Percentiles rank a stretch among this genome's conserved stretches.
Conservation (phyloP, 2,113 vertebrate species). For the Forbesichthys agassizii region DNA sequence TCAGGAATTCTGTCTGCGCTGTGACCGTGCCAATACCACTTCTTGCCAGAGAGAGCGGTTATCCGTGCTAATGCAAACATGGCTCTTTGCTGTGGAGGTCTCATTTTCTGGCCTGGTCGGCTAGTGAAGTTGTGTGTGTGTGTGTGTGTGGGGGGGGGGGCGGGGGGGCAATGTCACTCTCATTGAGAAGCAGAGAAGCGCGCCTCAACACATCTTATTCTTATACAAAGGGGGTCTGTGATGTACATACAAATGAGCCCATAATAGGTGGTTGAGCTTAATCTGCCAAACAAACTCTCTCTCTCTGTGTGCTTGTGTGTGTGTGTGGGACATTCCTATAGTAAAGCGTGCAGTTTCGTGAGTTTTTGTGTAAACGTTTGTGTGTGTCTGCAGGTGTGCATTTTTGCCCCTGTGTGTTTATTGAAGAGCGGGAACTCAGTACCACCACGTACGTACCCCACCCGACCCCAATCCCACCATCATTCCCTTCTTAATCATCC, state of each 20-base stretch:
- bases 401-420: not conserved
- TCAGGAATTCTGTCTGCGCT: constrained; percentile 10
- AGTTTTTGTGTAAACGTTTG: constrained; percentile 14
- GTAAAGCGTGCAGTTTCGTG: not conserved
- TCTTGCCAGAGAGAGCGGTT: constrained; percentile 15
- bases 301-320: constrained; percentile 11
- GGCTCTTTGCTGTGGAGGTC: constrained; percentile 38
- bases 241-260: constrained; percentile 74
- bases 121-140: constrained; percentile 1
- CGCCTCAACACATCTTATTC: constrained; percentile 64
- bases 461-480: not conserved
- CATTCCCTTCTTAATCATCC: not conserved
- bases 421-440: constrained; percentile 28
- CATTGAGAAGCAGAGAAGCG: constrained; percentile 52
- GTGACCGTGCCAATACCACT: constrained; percentile 15
- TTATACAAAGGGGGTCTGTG: constrained; percentile 62
- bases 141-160: constrained; percentile 2
- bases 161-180: constrained; percentile 48
- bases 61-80: constrained; percentile 37
- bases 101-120: constrained; percentile 37
- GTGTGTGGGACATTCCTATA: not conserved
- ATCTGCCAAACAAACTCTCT: constrained; percentile 55
- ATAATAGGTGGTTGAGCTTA: constrained; percentile 65
- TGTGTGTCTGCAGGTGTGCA: constrained; percentile 7
- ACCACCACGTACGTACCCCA: not conserved